Conservation (phyloP, 2,888 invertebrate genomes). For the Tryphoninae sp. region DNA sequence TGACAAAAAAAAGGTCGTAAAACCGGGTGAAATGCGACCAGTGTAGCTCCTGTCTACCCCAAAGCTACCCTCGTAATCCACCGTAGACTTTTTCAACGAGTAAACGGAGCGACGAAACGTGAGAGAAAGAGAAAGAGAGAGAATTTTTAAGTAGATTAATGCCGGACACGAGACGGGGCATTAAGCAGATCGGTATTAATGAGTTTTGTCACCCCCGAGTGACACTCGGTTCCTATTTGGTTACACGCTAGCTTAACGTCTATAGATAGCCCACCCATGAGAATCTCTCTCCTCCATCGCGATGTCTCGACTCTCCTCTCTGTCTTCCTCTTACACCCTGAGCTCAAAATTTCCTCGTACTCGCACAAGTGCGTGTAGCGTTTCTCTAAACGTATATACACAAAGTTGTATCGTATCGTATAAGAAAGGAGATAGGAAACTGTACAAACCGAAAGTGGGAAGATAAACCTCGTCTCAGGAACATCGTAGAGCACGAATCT, state of each 20-base stretch:
- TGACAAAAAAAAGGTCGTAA: neutral
- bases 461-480: slow-evolving; percentile 30
- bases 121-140: slow-evolving; percentile 5
- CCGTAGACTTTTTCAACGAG: neutral
- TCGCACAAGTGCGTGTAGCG: slow-evolving; percentile 35
- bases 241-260: slow-evolving; percentile 76
- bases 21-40: neutral
- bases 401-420: neutral
- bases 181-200: slow-evolving; percentile 81
- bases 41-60: neutral
- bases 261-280: slow-evolving; percentile 80
- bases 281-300: slow-evolving; percentile 67
- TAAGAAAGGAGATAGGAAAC: slow-evolving; percentile 2
- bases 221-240: slow-evolving; percentile 79
- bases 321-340: slow-evolving; percentile 19
- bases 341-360: slow-evolving; percentile 35
- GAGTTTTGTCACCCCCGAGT: slow-evolving; percentile 80
- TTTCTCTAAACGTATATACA: slow-evolving; percentile 9
- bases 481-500: slow-evolving; percentile 7
- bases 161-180: slow-evolving; percentile 79
- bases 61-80: slow-evolving; percentile 34
- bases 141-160: slow-evolving; percentile 80
- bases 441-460: neutral
- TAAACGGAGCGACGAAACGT: neutral
- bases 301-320: slow-evolving; percentile 22